Evolutionary conservation across 2,888 invertebrate species (phyloP).

Genomic region (Sphinx pinastri): DNA sequence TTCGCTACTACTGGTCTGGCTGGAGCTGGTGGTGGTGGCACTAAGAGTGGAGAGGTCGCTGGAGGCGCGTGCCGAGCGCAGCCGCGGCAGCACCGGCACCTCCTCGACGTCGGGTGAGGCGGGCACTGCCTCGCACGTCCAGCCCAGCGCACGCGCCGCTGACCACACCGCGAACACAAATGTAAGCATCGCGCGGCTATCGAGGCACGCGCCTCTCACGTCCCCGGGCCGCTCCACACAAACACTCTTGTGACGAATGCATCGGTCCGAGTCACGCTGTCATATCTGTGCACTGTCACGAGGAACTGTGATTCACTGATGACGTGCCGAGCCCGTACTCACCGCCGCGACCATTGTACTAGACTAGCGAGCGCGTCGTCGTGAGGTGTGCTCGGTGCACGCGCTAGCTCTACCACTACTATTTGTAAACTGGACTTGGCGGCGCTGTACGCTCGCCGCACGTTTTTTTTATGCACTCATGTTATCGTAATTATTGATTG

Average conservation of each 20-base stretch:
- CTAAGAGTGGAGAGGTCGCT: conserved; percentile 80
- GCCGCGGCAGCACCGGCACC: conserved; percentile 70
- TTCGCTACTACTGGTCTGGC: conserved; percentile 75
- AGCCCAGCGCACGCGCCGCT: conserved; percentile 84
- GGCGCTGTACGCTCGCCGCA: conserved; percentile 51
- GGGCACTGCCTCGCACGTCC: conserved; percentile 62
- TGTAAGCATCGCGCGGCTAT: conserved; percentile 82
- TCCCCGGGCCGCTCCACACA: conserved; percentile 62
- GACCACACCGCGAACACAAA: conserved; percentile 86
- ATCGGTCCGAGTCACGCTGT: conserved; percentile 60
- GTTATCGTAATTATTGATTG: conserved; percentile 73
- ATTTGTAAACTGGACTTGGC: conserved; percentile 58
- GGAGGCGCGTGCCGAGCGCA: conserved; percentile 78
- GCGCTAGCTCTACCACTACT: conserved; percentile 68
- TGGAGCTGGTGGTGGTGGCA: conserved; percentile 78
- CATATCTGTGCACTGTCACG: conserved; percentile 45
- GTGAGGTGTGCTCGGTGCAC: conserved; percentile 61
- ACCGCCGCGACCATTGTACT: conserved; percentile 45
- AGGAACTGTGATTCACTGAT: conserved; percentile 47
- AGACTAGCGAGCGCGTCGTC: conserved; percentile 54
- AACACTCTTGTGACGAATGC: conserved; percentile 57
- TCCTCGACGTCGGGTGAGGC: conserved; percentile 72
- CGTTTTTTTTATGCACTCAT: conserved; percentile 63
- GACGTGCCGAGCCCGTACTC: conserved; percentile 37
- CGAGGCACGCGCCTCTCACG: conserved; percentile 62